Base-by-base conservation (phyloP, 2,797 vertebrate species). In the Artibeus jamaicensis region DNA sequence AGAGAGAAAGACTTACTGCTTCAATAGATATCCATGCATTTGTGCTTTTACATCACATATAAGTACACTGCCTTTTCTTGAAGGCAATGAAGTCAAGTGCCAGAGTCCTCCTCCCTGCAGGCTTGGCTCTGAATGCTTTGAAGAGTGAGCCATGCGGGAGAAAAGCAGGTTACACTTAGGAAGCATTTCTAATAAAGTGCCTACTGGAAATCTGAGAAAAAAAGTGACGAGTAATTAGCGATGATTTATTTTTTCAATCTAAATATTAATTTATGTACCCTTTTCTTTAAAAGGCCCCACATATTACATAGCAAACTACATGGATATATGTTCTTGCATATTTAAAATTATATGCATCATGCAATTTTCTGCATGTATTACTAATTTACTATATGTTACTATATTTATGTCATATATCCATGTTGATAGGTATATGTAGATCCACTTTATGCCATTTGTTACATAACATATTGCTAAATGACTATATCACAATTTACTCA, bases 281-380 rank as follows among this genome's bases (percentile, higher is more conserved):
- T 90, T 95, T 42, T 44, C 19, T 4, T 68, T 92, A 77, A 77
- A 92, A 79, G 32, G 0, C 18, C 5, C 39, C 7, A 78, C 6
- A 2, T 2, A 16, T 32, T 34, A 26, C 59, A 16, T 42, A 85
- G 48, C 32, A 79, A 88, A 50, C n/a, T 79, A 83, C 59, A 73
- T 1, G 77, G 65, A 83, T 32, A 42, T 34, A 37, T 22, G 5
- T 86, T 21, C 67, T 22, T 73, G 18, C 59, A 7, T 37, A n/a
- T 76, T 91, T 89, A 91, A 83, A 71, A 10, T 94, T 83, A 78
- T 14, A 70, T 39, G 53, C 85, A 74, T 50, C 22, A 77, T 59
- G 26, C 59, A 76, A 70, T 46, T 59, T 79, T 79, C 22, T 90
- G 2, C 21, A 74, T 59, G 9, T 78, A 32, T 78, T 44, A 37